These are phyloP conservation scores for Antedon mediterranea DNA, from an alignment of 53 echinoderm and acorn worm genomes.

Conservation along the genomic window DNA sequence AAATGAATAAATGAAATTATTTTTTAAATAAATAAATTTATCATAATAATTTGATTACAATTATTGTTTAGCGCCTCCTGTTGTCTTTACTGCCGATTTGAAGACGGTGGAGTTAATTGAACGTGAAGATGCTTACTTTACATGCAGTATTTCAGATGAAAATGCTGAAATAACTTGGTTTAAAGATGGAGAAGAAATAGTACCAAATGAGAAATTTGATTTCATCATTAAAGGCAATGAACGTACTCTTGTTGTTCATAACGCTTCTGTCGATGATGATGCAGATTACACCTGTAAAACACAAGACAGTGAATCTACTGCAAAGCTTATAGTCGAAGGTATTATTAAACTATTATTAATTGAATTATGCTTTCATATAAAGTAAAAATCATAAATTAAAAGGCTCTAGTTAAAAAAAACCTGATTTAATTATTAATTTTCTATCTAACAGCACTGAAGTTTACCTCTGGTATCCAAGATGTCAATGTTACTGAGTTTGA, in stretches of 20 bases:
- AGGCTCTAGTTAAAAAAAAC: no score
- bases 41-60: no score
- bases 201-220: conserved; percentile 22
- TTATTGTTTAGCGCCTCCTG: neutral
- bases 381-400: no score
- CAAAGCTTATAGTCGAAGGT: conserved; percentile 74
- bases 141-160: neutral
- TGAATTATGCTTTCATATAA: no score
- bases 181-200: conserved; percentile 4
- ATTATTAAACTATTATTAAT: neutral
- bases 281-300: conserved; percentile 58
- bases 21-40: no score
- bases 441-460: neutral
- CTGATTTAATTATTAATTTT: no score
- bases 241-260: conserved; percentile 55
- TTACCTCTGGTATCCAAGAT: conserved; percentile 16
- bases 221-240: conserved; percentile 34
- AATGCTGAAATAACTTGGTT: neutral
- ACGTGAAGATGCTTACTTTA: neutral
- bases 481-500: conserved; percentile 30
- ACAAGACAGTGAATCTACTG: conserved; percentile 39
- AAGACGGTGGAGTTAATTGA: neutral
- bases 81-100: neutral
- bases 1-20: no score
- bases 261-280: conserved; percentile 48